A percentile compares a stretch with the other conserved stretches of the same genome.
phyloP scores from a whole-genome alignment of 1,140 invertebrate genomes.

The Lepidurus arcticus region DNA sequence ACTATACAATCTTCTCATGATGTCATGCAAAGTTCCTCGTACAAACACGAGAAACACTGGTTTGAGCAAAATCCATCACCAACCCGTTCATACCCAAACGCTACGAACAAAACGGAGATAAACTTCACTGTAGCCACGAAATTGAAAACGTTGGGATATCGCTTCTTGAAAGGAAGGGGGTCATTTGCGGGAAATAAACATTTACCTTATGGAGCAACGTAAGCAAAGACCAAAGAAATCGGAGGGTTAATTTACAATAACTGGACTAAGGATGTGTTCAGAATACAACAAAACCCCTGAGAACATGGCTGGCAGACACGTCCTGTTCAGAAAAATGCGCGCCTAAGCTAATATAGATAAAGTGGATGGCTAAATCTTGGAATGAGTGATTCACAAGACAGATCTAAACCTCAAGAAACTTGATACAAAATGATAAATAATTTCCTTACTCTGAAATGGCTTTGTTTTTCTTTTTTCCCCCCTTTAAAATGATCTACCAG shows the following conservation, averaged over 20 bases:
- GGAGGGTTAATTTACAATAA: slow-evolving; percentile 19
- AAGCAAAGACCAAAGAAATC: slow-evolving; percentile 1
- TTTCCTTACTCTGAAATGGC: background rate
- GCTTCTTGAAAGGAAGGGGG: background rate
- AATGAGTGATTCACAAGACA: background rate
- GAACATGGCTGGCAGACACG: slow-evolving; percentile 20
- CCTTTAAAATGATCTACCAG: background rate
- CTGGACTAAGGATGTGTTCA: slow-evolving; percentile 21
- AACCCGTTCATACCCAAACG: slow-evolving; percentile 18
- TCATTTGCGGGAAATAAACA: background rate
- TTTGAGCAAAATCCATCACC: slow-evolving; percentile 21
- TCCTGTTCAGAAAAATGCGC: slow-evolving; percentile 7
- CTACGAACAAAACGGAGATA: slow-evolving; percentile 15
- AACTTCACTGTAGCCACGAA: slow-evolving; percentile 3
- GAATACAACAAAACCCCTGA: slow-evolving; percentile 10
- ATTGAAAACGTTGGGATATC: slow-evolving; percentile 14
- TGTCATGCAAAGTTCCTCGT: background rate
- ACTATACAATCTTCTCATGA: slow-evolving; percentile 3
- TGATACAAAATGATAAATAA: slow-evolving; percentile 4
- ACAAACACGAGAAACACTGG: slow-evolving; percentile 7
- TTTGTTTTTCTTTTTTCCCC: background rate
- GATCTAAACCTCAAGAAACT: background rate
- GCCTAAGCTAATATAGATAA: background rate
- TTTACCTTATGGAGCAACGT: background rate
- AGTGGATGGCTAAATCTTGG: background rate